phyloP scores from a whole-genome alignment of 2,888 invertebrate species.

The Amblyjoppa fuscipennis region DNA sequence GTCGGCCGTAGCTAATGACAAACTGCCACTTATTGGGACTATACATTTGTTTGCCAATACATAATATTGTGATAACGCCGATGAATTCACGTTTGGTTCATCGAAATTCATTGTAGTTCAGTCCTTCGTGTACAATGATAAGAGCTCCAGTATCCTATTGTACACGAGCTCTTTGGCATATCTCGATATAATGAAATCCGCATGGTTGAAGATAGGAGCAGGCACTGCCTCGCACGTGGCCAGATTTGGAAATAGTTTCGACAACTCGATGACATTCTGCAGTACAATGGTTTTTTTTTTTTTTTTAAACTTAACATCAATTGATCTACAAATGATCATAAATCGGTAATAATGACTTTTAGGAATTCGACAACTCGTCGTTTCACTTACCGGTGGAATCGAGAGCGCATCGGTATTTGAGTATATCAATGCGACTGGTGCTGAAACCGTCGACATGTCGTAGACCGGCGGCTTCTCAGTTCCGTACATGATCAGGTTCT shows the following conservation, averaged over 20 bases:
- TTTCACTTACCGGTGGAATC: constrained; percentile 22
- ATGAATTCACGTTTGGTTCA: too few relatives aligned
- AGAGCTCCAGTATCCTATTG: not conserved
- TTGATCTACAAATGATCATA: constrained; percentile 31
- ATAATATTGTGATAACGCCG: too few relatives aligned
- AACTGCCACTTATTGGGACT: too few relatives aligned
- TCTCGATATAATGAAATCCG: not conserved
- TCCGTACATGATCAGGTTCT: constrained; percentile 67
- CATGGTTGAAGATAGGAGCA: not conserved
- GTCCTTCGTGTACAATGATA: not conserved
- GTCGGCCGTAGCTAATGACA: too few relatives aligned
- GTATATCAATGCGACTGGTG: constrained; percentile 72
- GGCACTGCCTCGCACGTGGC: not conserved
- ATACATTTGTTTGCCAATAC: too few relatives aligned
- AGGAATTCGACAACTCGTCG: not conserved
- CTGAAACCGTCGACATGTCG: constrained; percentile 67
- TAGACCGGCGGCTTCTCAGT: constrained; percentile 63
- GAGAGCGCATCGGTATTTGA: constrained; percentile 69
- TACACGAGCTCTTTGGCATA: not conserved
- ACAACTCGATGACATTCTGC: constrained; percentile 15
- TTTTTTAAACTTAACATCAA: not conserved
- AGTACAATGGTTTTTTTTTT: not conserved
- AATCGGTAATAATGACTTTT: not conserved
- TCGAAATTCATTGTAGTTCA: too few relatives aligned
- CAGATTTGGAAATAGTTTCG: not conserved